Conservation (phyloP, 2,888 invertebrate genomes). For the Polydrusus cervinus region DNA sequence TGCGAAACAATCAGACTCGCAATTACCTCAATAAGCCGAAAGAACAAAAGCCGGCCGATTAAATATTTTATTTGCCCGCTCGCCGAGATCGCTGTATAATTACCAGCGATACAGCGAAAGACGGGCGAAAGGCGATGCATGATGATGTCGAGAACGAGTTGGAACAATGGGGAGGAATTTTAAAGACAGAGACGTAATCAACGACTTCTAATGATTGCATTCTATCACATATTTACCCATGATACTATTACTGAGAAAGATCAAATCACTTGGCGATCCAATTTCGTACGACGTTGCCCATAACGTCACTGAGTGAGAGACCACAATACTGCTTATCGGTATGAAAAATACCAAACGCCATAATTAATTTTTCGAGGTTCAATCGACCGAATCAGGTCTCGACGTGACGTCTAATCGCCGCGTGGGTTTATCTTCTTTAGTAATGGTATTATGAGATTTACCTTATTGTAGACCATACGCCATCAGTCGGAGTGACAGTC, state of each 20-base stretch:
- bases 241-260: background rate
- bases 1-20: slow-evolving; percentile 47
- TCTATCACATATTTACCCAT: background rate
- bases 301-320: no score
- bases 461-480: no score
- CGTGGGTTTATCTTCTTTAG: no score
- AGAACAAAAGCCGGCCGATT: slow-evolving; percentile 55
- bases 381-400: no score
- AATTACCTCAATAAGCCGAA: slow-evolving; percentile 48
- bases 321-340: no score
- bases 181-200: slow-evolving; percentile 29
- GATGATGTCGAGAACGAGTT: slow-evolving; percentile 48
- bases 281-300: no score
- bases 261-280: no score
- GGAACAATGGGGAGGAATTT: slow-evolving; percentile 42
- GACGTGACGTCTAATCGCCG: no score
- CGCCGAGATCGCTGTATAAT: slow-evolving; percentile 52
- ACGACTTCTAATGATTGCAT: background rate
- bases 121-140: slow-evolving; percentile 47
- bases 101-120: slow-evolving; percentile 35
- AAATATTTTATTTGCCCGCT: slow-evolving; percentile 57
- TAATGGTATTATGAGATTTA: no score
- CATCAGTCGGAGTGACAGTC: no score
- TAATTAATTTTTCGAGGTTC: no score
- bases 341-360: no score